These are phyloP conservation scores for Neuroterus valhalla DNA, from an alignment of 1,140 invertebrate genomes.

Conservation along the genomic window DNA sequence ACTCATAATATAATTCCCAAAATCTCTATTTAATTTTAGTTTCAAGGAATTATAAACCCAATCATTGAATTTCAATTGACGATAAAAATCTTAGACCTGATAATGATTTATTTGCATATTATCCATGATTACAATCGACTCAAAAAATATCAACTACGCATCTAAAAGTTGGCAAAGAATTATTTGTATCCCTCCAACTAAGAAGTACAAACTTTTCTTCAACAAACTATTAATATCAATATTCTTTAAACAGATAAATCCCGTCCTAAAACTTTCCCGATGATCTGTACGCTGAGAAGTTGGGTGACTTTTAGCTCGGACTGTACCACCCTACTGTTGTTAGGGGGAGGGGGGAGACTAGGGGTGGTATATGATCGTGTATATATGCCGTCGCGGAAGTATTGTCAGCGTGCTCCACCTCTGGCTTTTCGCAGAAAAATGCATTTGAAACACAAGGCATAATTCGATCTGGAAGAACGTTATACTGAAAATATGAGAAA, in stretches of 20 bases:
- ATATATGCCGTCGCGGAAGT: conserved; percentile 72
- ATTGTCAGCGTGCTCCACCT: conserved; percentile 74
- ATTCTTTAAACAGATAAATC: conserved; percentile 32
- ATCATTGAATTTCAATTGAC: no score
- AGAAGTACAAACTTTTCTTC: no score
- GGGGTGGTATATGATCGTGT: conserved; percentile 76
- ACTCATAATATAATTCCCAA: no score
- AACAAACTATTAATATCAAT: neutral
- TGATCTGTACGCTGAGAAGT: conserved; percentile 58
- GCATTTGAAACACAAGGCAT: conserved; percentile 34
- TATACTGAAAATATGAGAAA: conserved; percentile 66
- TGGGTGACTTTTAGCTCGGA: conserved; percentile 63
- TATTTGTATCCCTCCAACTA: no score
- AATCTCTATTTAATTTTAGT: no score
- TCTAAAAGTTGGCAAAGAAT: no score
- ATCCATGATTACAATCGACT: no score
- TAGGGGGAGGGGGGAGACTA: conserved; percentile 72
- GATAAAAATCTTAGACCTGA: no score
- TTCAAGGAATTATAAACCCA: no score
- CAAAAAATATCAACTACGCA: no score
- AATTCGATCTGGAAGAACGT: conserved; percentile 38
- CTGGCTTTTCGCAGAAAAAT: conserved; percentile 69
- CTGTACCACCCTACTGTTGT: conserved; percentile 75
- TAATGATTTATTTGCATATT: no score
- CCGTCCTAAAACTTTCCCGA: conserved; percentile 36